Evolutionary conservation across 2,888 invertebrate genomes (phyloP).

Genomic region (Polymixis lichenea): DNA sequence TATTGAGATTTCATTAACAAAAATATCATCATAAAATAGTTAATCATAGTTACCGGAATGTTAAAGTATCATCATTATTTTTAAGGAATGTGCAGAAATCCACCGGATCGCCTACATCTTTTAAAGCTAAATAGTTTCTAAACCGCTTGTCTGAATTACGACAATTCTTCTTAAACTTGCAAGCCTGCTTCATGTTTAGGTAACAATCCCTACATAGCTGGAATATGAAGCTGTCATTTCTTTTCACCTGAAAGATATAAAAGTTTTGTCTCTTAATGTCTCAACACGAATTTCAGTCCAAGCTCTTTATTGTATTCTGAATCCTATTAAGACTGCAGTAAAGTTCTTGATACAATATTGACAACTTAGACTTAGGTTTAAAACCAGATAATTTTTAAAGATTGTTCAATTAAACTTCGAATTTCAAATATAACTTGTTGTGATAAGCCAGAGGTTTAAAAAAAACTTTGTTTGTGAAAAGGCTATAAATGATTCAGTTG

Average conservation of each 20-base stretch:
- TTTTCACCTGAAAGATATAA: slow-evolving; percentile 80
- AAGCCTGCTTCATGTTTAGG: slow-evolving; percentile 81
- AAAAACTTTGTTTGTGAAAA: background rate
- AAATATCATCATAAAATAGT: background rate
- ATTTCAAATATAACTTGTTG: background rate
- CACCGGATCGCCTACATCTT: slow-evolving; percentile 75
- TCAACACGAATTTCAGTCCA: background rate
- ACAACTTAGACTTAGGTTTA: background rate
- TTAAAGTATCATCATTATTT: slow-evolving; percentile 78
- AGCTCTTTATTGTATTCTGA: background rate
- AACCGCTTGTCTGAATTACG: slow-evolving; percentile 83
- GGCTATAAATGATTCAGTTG: too few relatives aligned
- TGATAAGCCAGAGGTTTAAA: background rate
- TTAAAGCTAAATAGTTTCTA: slow-evolving; percentile 77
- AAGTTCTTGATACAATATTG: background rate
- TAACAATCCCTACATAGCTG: slow-evolving; percentile 87
- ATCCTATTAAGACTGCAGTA: background rate
- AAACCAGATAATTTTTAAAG: background rate
- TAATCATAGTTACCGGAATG: slow-evolving; percentile 73
- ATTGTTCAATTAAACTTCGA: background rate
- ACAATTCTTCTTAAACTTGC: slow-evolving; percentile 87
- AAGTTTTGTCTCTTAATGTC: background rate
- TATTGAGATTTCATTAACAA: background rate
- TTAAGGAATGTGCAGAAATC: slow-evolving; percentile 81
- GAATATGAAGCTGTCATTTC: slow-evolving; percentile 82